Conservation (phyloP, 2,797 vertebrate species). For the Dendrocincla fuliginosa region DNA sequence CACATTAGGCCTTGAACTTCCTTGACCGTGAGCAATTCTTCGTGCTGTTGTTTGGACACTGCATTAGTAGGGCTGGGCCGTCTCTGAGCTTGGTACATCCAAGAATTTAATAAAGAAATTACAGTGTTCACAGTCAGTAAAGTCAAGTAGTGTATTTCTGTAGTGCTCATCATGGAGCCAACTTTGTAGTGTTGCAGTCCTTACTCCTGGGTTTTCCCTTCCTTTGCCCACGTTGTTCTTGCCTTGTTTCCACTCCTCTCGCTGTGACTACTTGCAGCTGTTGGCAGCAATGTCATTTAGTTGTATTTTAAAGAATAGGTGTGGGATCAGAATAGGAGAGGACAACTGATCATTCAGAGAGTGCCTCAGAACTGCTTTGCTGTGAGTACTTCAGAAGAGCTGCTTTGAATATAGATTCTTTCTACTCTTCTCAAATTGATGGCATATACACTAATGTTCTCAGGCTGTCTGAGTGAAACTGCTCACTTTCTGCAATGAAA, state of each 20-base stretch:
- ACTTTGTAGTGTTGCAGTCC: background rate
- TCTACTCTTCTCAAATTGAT: background rate
- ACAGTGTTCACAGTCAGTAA: background rate
- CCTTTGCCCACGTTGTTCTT: background rate
- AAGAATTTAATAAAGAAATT: background rate
- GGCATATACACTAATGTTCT: background rate
- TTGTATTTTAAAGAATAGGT: background rate
- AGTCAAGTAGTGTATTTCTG: background rate
- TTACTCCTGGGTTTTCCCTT: background rate
- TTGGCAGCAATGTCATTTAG: background rate
- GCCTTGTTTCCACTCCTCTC: background rate
- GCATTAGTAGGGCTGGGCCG: background rate
- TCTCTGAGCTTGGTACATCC: background rate
- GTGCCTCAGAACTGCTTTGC: background rate
- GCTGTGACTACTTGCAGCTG: background rate
- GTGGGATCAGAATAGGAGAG: background rate
- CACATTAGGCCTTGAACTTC: background rate
- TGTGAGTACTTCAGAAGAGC: background rate
- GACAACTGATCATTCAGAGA: background rate
- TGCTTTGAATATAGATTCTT: background rate
- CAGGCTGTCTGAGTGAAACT: background rate
- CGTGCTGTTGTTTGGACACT: background rate
- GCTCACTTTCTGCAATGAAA: background rate
- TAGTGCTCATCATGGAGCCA: background rate
- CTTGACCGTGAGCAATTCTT: background rate